These are phyloP conservation scores for Helarctos malayanus DNA, from an alignment of 2,797 vertebrate species.

Conservation along the genomic window DNA sequence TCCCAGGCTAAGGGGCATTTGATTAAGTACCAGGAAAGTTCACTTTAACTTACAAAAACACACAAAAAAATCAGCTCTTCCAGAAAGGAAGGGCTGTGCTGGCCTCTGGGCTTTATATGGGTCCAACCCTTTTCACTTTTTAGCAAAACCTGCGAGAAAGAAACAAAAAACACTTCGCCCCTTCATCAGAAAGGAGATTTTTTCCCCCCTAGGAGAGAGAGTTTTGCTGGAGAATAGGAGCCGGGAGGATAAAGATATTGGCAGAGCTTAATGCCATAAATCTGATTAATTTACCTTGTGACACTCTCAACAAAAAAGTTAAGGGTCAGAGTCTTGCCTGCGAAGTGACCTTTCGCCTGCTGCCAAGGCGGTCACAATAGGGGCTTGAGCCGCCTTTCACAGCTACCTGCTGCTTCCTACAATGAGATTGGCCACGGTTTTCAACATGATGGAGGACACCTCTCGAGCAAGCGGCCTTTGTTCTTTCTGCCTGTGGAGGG, in stretches of 20 bases:
- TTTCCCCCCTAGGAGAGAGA: not conserved
- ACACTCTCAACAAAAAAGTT: conserved; percentile 90
- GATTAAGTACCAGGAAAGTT: conserved; percentile 25
- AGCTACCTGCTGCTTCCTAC: conserved; percentile 97
- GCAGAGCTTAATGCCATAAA: conserved; percentile 88
- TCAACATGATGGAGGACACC: conserved; percentile 94
- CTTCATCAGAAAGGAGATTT: not conserved
- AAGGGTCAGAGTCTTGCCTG: conserved; percentile 92
- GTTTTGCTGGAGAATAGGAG: conserved; percentile 83
- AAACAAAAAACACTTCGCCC: conserved; percentile 82
- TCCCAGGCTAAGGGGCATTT: not conserved
- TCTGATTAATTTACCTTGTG: conserved; percentile 93
- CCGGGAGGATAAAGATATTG: conserved; percentile 88
- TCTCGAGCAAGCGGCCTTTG: conserved; percentile 80
- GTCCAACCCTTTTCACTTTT: conserved; percentile 29
- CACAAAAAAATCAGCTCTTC: not conserved
- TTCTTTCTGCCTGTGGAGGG: conserved; percentile 32
- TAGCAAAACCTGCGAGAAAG: conserved; percentile 72
- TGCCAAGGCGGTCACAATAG: conserved; percentile 90
- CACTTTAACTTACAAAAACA: not conserved
- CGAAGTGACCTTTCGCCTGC: conserved; percentile 94
- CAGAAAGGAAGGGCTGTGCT: not conserved
- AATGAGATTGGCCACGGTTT: conserved; percentile 96
- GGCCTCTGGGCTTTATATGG: not conserved
- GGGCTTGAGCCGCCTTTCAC: conserved; percentile 89